These are phyloP conservation scores for Coryphaenoides rupestris DNA, from an alignment of 2,113 vertebrate genomes.

Conservation along the genomic window DNA sequence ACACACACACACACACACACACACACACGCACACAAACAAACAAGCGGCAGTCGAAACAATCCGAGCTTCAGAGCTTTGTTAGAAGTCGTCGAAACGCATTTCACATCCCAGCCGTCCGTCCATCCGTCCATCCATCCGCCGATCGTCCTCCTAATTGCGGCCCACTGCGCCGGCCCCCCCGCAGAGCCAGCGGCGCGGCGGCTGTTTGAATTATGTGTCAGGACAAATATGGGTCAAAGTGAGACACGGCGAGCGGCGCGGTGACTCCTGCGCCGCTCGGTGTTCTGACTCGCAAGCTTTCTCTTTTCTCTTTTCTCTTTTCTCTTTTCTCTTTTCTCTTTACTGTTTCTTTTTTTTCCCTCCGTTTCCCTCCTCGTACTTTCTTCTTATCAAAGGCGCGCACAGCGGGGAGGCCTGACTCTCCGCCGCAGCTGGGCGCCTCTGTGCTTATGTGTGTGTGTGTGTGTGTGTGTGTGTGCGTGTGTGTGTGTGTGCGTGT, in stretches of 20 bases:
- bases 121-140: conserved; percentile 48
- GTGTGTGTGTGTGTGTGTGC: conserved; percentile 28
- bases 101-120: conserved; percentile 33
- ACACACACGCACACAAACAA: too few relatives aligned
- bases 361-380: too few relatives aligned
- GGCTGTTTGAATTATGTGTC: conserved; percentile 67
- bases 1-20: too few relatives aligned
- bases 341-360: too few relatives aligned
- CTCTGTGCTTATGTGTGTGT: background rate
- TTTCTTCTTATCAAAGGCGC: conserved; percentile 57
- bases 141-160: conserved; percentile 52
- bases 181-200: conserved; percentile 55
- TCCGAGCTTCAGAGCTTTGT: conserved; percentile 18
- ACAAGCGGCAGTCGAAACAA: too few relatives aligned
- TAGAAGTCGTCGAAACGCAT: conserved; percentile 22
- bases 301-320: too few relatives aligned
- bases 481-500: conserved; percentile 19
- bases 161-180: conserved; percentile 52
- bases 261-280: conserved; percentile 60
- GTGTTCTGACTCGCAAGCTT: conserved; percentile 47
- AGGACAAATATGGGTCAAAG: conserved; percentile 76
- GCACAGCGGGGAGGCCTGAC: conserved; percentile 61
- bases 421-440: conserved; percentile 51
- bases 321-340: too few relatives aligned
- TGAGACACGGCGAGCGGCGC: conserved; percentile 67